A percentile compares a stretch with the other conserved stretches of the same genome.
Conservation (phyloP, 2,797 vertebrate species). For the Pygocentrus nattereri region DNA sequence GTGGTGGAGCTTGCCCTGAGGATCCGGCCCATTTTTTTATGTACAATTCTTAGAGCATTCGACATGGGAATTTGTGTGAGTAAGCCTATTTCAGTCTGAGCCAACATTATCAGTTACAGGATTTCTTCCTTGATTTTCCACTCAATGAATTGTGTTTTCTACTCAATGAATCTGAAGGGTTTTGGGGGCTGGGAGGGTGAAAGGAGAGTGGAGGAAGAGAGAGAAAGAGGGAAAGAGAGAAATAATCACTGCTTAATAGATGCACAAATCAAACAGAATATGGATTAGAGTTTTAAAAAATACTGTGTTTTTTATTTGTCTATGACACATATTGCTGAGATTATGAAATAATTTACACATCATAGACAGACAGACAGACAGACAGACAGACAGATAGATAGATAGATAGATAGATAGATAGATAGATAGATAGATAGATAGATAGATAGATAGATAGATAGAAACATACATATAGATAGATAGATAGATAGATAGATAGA, state of each 20-base stretch:
- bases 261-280: slow-evolving; percentile 23
- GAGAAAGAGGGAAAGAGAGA: slow-evolving; percentile 8
- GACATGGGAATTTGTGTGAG: slow-evolving; percentile 68
- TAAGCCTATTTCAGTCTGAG: slow-evolving; percentile 63
- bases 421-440: neutral
- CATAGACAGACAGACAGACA: neutral
- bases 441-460: neutral
- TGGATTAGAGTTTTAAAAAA: neutral
- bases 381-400: neutral
- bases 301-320: neutral
- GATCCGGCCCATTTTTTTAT: slow-evolving; percentile 54
- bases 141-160: slow-evolving; percentile 67
- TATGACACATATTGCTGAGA: neutral
- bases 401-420: neutral
- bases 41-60: slow-evolving; percentile 61
- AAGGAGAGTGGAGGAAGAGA: slow-evolving; percentile 1
- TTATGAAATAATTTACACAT: neutral
- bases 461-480: neutral
- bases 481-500: neutral
- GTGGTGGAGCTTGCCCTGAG: slow-evolving; percentile 54
- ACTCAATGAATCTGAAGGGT: slow-evolving; percentile 63
- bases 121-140: slow-evolving; percentile 66
- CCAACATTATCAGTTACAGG: slow-evolving; percentile 64
- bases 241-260: slow-evolving; percentile 41
- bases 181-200: neutral